Evolutionary conservation across 1,140 invertebrate species (phyloP).

Genomic region (Coelopa frigida): DNA sequence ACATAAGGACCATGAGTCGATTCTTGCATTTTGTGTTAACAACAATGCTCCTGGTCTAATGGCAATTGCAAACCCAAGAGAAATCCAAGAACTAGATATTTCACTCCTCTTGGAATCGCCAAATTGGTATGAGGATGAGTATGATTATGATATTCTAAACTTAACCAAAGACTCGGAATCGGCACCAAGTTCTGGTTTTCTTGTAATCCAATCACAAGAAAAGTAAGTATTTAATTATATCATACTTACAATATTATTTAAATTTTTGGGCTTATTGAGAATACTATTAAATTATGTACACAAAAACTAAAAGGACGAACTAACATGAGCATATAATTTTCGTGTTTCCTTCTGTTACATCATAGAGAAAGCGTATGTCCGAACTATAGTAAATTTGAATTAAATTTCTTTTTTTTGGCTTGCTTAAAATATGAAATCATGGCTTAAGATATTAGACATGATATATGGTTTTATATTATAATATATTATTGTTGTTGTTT

Average conservation of each 20-base stretch:
- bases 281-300: too few species aligned
- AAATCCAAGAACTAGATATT: conserved; percentile 97
- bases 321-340: too few species aligned
- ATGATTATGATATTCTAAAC: conserved; percentile 89
- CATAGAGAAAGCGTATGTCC: too few species aligned
- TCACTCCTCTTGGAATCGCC: conserved; percentile 80
- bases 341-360: too few species aligned
- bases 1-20: conserved; percentile 98
- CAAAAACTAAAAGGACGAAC: too few species aligned
- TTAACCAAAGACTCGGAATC: conserved; percentile 69
- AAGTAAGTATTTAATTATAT: conserved; percentile 33
- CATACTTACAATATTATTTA: background rate
- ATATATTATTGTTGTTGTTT: too few species aligned
- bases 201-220: conserved; percentile 82
- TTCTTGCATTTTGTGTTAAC: conserved; percentile 94
- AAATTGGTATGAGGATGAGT: conserved; percentile 89
- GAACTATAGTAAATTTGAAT: too few species aligned
- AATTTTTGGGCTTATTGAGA: background rate
- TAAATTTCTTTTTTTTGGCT: too few species aligned
- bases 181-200: conserved; percentile 72
- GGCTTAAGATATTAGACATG: too few species aligned
- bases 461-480: too few species aligned
- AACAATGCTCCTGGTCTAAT: conserved; percentile 69
- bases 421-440: too few species aligned
- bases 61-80: conserved; percentile 87